Percentiles rank a stretch among this genome's conserved stretches.
phyloP scores from a whole-genome alignment of 92 coral and sea anemone species.

The Epizoanthus scotinus region DNA sequence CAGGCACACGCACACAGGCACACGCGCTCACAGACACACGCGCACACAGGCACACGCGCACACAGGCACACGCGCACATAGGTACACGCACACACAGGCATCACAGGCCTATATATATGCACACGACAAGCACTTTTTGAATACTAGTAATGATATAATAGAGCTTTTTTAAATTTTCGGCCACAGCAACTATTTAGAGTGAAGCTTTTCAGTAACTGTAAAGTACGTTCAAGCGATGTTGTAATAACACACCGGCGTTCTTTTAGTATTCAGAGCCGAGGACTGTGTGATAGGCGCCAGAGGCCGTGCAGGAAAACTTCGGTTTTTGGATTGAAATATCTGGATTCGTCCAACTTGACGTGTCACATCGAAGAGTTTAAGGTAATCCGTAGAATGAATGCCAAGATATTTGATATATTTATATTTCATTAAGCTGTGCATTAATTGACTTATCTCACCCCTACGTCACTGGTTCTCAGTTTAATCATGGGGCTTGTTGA shows the following conservation, averaged over 20 bases:
- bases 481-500: no score
- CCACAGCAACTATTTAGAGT: not conserved
- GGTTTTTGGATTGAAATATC: slow-evolving; percentile 28
- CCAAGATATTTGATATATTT: no score
- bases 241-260: slow-evolving; percentile 13
- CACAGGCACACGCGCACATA: no score
- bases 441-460: no score
- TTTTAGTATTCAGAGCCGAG: slow-evolving; percentile 33
- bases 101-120: no score
- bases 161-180: not conserved
- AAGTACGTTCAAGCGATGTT: not conserved
- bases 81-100: no score
- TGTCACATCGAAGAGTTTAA: slow-evolving; percentile 46
- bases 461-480: no score
- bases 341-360: slow-evolving; percentile 50
- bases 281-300: slow-evolving; percentile 47
- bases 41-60: no score
- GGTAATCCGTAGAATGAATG: slow-evolving; percentile 6
- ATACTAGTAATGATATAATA: not conserved
- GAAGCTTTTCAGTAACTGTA: not conserved
- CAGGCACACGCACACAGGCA: no score
- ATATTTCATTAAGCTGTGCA: no score
- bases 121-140: no score
- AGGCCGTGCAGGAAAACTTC: slow-evolving; percentile 45
- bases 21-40: no score